Conservation (phyloP, 2,113 vertebrate species). For the Patagioenas fasciata region DNA sequence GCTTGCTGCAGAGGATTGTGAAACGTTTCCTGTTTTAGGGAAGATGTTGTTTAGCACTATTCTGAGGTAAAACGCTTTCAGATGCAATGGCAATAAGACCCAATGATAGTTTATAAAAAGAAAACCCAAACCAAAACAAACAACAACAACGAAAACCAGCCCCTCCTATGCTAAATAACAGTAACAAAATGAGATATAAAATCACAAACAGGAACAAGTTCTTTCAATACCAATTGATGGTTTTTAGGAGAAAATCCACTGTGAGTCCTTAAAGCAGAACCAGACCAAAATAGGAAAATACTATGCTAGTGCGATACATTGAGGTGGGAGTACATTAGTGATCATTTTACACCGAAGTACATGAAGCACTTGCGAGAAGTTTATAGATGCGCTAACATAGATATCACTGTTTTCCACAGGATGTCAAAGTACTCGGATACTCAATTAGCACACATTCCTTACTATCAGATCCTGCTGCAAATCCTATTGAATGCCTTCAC, state of each 20-base stretch:
- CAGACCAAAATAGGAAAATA: neutral
- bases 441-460: neutral
- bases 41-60: neutral
- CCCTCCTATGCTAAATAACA: neutral
- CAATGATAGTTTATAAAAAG: neutral
- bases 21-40: slow-evolving; percentile 32
- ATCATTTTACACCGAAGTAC: neutral
- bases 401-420: neutral
- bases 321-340: neutral
- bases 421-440: neutral
- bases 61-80: neutral
- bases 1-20: neutral
- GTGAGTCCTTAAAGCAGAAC: neutral
- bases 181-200: neutral
- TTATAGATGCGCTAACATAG: neutral
- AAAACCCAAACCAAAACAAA: no score
- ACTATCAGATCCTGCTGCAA: neutral
- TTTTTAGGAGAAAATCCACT: neutral
- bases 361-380: neutral
- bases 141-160: no score
- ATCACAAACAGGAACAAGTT: neutral
- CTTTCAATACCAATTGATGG: neutral
- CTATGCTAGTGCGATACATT: neutral
- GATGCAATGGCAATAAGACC: neutral
- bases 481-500: neutral